Conservation (phyloP, 1,140 invertebrate species). For the Arion vulgaris region DNA sequence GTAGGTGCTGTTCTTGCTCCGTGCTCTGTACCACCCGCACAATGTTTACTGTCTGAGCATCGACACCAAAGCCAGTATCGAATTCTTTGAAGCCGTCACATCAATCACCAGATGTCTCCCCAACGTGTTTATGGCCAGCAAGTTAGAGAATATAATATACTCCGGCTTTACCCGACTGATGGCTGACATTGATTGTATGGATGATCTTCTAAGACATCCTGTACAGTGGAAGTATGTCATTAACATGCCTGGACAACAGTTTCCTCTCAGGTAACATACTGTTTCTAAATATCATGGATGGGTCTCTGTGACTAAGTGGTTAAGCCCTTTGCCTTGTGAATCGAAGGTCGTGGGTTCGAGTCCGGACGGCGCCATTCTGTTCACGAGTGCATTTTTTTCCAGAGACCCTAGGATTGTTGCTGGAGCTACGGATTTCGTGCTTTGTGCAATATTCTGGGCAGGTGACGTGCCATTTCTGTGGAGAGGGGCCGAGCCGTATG, state of each 20-base stretch:
- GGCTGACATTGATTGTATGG: slow-evolving; percentile 29
- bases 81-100: slow-evolving; percentile 49
- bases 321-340: no score
- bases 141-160: slow-evolving; percentile 18
- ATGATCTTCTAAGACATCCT: slow-evolving; percentile 21
- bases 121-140: slow-evolving; percentile 50
- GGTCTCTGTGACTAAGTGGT: no score
- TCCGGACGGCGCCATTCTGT: no score
- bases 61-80: slow-evolving; percentile 52
- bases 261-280: slow-evolving; percentile 14
- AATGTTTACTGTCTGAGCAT: slow-evolving; percentile 72
- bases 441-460: no score
- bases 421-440: no score
- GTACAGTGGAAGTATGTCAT: slow-evolving; percentile 23
- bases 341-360: no score
- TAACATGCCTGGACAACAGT: slow-evolving; percentile 30
- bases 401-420: no score
- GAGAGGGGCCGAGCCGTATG: no score
- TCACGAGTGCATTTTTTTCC: no score
- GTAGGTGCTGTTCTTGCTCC: slow-evolving; percentile 65
- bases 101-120: slow-evolving; percentile 56
- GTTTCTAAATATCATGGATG: no score
- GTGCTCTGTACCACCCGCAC: slow-evolving; percentile 67
- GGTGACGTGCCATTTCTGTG: no score
- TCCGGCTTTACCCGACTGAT: slow-evolving; percentile 6